Evolutionary conservation across 2,797 vertebrate species (phyloP).

Genomic region (Pantherophis vulpinus): DNA sequence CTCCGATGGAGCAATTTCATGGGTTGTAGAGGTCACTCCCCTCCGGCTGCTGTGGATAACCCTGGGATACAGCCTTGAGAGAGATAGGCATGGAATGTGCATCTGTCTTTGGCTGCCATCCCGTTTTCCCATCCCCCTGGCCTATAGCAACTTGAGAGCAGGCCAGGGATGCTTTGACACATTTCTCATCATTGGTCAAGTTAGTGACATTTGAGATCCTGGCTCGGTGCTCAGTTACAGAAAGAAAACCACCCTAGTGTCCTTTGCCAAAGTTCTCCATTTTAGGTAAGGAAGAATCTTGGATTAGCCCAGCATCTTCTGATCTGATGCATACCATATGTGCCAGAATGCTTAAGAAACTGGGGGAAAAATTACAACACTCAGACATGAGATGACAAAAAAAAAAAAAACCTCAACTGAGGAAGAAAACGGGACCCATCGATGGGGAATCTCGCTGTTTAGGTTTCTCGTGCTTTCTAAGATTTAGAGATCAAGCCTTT

Average conservation of each 20-base stretch:
- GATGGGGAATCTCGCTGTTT: neutral
- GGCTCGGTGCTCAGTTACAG: neutral
- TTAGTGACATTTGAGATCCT: neutral
- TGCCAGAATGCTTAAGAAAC: neutral
- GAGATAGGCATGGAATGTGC: too few species aligned
- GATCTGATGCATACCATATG: neutral
- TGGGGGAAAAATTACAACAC: neutral
- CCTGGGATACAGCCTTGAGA: too few species aligned
- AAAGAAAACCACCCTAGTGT: neutral
- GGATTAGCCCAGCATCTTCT: neutral
- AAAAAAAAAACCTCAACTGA: neutral
- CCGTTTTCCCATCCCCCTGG: too few species aligned
- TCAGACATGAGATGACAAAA: neutral
- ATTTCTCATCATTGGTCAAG: neutral
- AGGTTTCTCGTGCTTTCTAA: neutral
- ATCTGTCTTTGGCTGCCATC: too few species aligned
- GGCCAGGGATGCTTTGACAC: too few species aligned
- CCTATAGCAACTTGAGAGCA: too few species aligned
- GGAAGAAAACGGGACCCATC: neutral
- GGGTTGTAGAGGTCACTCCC: too few species aligned
- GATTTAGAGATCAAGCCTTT: neutral
- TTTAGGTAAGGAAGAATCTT: neutral
- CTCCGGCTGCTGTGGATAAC: too few species aligned
- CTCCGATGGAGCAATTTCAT: too few species aligned
- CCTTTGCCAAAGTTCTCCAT: neutral